Evolutionary conservation across 2,797 vertebrate species (phyloP).

Genomic region (Acipenser oxyrinchus): DNA sequence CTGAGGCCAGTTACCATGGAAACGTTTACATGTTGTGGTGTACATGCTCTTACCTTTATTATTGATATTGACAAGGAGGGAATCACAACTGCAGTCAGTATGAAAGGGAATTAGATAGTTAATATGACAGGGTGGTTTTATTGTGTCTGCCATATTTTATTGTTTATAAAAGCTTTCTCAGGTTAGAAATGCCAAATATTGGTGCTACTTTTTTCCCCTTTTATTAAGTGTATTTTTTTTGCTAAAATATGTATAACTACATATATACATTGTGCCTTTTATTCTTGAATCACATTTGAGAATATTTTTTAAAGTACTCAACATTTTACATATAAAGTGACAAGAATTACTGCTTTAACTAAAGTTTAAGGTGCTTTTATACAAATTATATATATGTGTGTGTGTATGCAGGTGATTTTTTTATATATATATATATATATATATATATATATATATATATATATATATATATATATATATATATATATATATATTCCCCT

Average conservation of each 20-base stretch:
- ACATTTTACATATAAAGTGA: slow-evolving; percentile 39
- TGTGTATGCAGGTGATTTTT: no score
- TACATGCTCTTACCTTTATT: background rate
- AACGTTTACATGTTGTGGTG: slow-evolving; percentile 31
- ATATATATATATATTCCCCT: slow-evolving; percentile 33
- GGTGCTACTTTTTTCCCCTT: slow-evolving; percentile 76
- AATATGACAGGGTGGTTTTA: slow-evolving; percentile 39
- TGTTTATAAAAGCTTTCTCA: slow-evolving; percentile 77
- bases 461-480: slow-evolving; percentile 35
- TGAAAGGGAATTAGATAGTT: slow-evolving; percentile 61
- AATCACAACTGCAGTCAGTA: slow-evolving; percentile 42
- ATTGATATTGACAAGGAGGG: slow-evolving; percentile 30
- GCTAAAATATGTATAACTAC: slow-evolving; percentile 40
- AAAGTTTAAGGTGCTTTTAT: slow-evolving; percentile 49
- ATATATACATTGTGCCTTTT: slow-evolving; percentile 51
- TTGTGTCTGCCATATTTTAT: slow-evolving; percentile 42
- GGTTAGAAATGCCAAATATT: slow-evolving; percentile 78
- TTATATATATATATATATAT: no score
- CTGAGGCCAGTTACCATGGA: slow-evolving; percentile 6
- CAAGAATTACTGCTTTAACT: slow-evolving; percentile 47
- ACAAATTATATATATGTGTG: slow-evolving; percentile 38
- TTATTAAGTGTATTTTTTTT: slow-evolving; percentile 34
- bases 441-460: background rate
- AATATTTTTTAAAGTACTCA: slow-evolving; percentile 41
- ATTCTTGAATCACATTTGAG: slow-evolving; percentile 42